Percentiles rank a stretch among this genome's conserved stretches.
These are phyloP conservation scores for Heliconius charithonia DNA, from an alignment of 2,888 invertebrate genomes.

Conservation along the genomic window DNA sequence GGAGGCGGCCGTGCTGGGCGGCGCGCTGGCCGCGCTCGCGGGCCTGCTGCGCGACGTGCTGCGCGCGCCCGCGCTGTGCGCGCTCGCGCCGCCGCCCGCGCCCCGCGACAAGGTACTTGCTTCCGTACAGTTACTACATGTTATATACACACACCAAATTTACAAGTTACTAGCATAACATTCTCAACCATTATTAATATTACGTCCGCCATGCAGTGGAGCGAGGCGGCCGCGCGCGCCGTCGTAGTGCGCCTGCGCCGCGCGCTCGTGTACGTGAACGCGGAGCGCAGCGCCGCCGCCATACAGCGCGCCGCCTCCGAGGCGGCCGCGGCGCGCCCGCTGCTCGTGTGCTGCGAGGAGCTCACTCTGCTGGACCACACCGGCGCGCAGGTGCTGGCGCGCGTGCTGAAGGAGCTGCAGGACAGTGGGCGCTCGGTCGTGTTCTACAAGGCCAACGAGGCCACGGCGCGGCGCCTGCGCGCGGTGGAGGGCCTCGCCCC, in stretches of 20 bases:
- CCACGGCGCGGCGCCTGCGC: constrained; percentile 54
- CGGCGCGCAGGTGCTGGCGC: constrained; percentile 84
- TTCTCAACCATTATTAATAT: not conserved
- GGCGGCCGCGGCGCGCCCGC: constrained; percentile 50
- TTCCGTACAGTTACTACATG: too few species aligned
- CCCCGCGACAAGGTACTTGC: constrained; percentile 30
- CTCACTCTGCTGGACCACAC: constrained; percentile 88
- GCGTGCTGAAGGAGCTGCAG: constrained; percentile 82
- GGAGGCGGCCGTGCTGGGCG: constrained; percentile 90
- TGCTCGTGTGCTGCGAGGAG: constrained; percentile 85
- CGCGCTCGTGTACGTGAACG: constrained; percentile 86
- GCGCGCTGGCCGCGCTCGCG: constrained; percentile 86
- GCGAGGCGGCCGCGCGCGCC: constrained; percentile 55
- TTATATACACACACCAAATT: not conserved
- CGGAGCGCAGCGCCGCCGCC: constrained; percentile 70
- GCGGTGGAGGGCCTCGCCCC: constrained; percentile 53
- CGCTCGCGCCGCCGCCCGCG: not conserved
- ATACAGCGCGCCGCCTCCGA: constrained; percentile 84
- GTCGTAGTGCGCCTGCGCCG: constrained; percentile 66
- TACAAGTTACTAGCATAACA: not conserved
- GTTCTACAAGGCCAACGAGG: constrained; percentile 68
- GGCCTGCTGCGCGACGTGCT: constrained; percentile 87
- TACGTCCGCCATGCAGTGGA: not conserved
- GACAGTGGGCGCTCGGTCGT: constrained; percentile 77
- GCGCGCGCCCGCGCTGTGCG: constrained; percentile 54